A percentile compares a stretch with the other conserved stretches of the same genome.
phyloP scores from a whole-genome alignment of 1,140 invertebrate genomes.

The Varroa destructor region DNA sequence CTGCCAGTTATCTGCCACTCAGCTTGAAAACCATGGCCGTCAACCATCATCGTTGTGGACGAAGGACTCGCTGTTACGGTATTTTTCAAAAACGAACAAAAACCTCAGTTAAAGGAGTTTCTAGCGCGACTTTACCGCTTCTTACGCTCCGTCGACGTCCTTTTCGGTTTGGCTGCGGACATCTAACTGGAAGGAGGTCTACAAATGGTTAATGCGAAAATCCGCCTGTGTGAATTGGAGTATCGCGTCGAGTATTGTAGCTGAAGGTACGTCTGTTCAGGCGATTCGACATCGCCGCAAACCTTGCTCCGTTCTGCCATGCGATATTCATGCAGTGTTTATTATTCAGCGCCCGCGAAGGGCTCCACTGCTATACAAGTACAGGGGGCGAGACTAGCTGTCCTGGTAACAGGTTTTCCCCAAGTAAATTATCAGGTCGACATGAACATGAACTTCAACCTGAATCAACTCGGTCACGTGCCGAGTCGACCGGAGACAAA shows the following conservation, averaged over 20 bases:
- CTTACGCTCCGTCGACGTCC: not conserved
- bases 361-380: slow-evolving; percentile 2
- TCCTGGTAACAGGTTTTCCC: no score
- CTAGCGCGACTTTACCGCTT: not conserved
- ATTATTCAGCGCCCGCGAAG: slow-evolving; percentile 6
- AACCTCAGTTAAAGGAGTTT: slow-evolving; percentile 17
- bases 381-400: not conserved
- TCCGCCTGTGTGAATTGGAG: not conserved
- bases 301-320: slow-evolving; percentile 11
- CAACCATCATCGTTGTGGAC: slow-evolving; percentile 1
- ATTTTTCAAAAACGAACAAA: not conserved
- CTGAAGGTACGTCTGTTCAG: not conserved
- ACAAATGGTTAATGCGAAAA: slow-evolving; percentile 15
- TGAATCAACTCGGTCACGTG: not conserved
- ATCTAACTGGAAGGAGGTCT: slow-evolving; percentile 16
- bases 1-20: no score
- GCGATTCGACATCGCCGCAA: not conserved
- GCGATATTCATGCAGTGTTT: slow-evolving; percentile 13
- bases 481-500: not conserved
- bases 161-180: slow-evolving; percentile 19
- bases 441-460: not conserved
- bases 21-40: not conserved
- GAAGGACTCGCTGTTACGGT: not conserved
- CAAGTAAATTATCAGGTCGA: not conserved
- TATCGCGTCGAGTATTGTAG: slow-evolving; percentile 15